Percentiles rank a stretch among this genome's conserved stretches.
Evolutionary conservation across 1,140 invertebrate species (phyloP).

Genomic region (Caenorhabditis tropicalis): DNA sequence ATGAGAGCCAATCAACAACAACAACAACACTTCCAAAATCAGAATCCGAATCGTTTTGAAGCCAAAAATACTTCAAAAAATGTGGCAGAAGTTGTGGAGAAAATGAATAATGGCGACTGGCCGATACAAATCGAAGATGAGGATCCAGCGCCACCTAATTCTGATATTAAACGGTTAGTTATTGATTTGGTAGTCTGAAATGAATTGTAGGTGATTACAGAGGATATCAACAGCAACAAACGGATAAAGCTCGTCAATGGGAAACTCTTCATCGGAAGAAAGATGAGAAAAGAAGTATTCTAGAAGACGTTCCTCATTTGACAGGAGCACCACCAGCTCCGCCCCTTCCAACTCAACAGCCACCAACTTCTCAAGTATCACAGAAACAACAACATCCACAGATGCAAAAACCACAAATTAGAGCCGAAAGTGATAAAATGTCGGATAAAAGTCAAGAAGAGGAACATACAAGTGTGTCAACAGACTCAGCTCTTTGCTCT

Average conservation of each 20-base stretch:
- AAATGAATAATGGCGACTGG: constrained; percentile 38
- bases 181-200: too few species aligned
- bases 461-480: constrained; percentile 8
- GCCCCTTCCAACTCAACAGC: background rate
- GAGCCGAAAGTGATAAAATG: background rate
- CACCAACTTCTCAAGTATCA: background rate
- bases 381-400: background rate
- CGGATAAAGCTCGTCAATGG: constrained; percentile 15
- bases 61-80: constrained; percentile 5
- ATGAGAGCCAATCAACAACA: constrained; percentile 33
- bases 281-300: constrained; percentile 33
- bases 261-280: constrained; percentile 26
- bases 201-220: background rate
- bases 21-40: constrained; percentile 1
- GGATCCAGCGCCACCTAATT: background rate
- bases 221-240: background rate
- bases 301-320: constrained; percentile 6
- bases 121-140: constrained; percentile 30
- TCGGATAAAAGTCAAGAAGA: background rate
- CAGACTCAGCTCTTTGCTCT: background rate
- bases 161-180: background rate
- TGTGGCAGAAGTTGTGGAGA: constrained; percentile 33
- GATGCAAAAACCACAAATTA: constrained; percentile 4
- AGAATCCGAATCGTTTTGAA: background rate
- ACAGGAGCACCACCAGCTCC: background rate